phyloP scores from a whole-genome alignment of 2,888 invertebrate genomes.

The Drosophila quasianomalipes region DNA sequence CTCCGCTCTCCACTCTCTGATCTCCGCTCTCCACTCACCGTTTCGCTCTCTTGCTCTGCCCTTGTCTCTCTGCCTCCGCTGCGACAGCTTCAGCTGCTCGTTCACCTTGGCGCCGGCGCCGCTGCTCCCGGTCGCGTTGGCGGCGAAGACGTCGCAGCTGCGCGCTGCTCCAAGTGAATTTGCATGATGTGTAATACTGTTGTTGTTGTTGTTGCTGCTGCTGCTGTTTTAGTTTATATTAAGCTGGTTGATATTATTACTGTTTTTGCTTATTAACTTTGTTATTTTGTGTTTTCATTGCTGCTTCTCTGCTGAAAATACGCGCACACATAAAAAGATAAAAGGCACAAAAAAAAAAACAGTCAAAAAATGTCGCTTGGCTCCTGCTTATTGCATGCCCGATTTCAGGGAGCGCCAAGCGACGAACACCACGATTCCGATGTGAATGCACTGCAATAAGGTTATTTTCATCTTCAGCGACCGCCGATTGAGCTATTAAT shows the following conservation, averaged over 20 bases:
- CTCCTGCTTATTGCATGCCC: neutral
- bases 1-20: neutral
- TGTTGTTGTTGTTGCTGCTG: conserved; percentile 1
- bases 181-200: conserved; percentile 39
- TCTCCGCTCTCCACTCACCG: conserved; percentile 7
- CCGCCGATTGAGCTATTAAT: neutral
- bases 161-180: conserved; percentile 64
- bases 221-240: conserved; percentile 27
- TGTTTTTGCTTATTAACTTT: conserved; percentile 10
- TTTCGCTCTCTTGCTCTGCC: conserved; percentile 5
- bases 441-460: neutral
- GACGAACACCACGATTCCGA: neutral
- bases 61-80: conserved; percentile 5
- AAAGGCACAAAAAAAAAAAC: conserved; percentile 1
- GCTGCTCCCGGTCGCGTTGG: conserved; percentile 40
- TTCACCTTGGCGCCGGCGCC: conserved; percentile 72
- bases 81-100: conserved; percentile 44
- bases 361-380: conserved; percentile 1
- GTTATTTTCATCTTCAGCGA: neutral
- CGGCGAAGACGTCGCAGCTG: conserved; percentile 66
- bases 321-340: conserved; percentile 3
- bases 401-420: conserved; percentile 4
- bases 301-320: conserved; percentile 2
- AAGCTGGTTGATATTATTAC: conserved; percentile 19
- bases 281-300: conserved; percentile 5